A percentile compares a stretch with the other conserved stretches of the same genome.
phyloP scores from a whole-genome alignment of 1,140 invertebrate species.

The Schlechtendalia chinensis region DNA sequence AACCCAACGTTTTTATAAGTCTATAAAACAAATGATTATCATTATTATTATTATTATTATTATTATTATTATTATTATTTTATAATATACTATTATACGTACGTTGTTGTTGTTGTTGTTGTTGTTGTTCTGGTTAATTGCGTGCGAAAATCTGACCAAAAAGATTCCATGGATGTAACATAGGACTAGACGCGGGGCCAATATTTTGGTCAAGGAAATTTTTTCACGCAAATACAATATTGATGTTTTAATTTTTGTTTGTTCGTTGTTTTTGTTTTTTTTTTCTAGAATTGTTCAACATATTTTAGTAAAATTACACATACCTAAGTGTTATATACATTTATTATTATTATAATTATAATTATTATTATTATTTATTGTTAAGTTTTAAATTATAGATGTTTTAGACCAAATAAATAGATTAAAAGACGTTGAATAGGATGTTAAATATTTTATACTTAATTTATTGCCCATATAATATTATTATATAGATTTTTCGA shows the following conservation, averaged over 20 bases:
- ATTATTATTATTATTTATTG: slow-evolving; percentile 39
- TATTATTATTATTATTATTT: not conserved
- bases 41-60: slow-evolving; percentile 15
- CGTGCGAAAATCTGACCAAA: slow-evolving; percentile 25
- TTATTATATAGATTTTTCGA: not conserved
- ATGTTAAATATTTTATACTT: slow-evolving; percentile 11
- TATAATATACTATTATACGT: not conserved
- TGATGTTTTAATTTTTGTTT: not conserved
- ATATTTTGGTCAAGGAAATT: slow-evolving; percentile 20
- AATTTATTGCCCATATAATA: not conserved
- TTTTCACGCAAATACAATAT: slow-evolving; percentile 17
- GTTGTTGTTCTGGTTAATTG: slow-evolving; percentile 13
- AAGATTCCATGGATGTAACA: slow-evolving; percentile 7
- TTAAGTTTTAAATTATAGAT: slow-evolving; percentile 45
- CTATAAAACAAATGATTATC: not conserved
- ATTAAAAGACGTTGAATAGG: slow-evolving; percentile 20
- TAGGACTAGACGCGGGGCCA: not conserved
- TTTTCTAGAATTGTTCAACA: slow-evolving; percentile 18
- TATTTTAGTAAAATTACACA: slow-evolving; percentile 28
- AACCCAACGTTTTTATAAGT: not conserved
- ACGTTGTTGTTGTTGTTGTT: too few relatives aligned
- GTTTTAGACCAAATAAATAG: slow-evolving; percentile 34
- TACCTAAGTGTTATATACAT: slow-evolving; percentile 4
- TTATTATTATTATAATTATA: slow-evolving; percentile 31
- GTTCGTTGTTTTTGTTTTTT: too few relatives aligned